A percentile compares a stretch with the other conserved stretches of the same genome.
Conservation (phyloP, 1,140 invertebrate species). For the Nephila pilipes region DNA sequence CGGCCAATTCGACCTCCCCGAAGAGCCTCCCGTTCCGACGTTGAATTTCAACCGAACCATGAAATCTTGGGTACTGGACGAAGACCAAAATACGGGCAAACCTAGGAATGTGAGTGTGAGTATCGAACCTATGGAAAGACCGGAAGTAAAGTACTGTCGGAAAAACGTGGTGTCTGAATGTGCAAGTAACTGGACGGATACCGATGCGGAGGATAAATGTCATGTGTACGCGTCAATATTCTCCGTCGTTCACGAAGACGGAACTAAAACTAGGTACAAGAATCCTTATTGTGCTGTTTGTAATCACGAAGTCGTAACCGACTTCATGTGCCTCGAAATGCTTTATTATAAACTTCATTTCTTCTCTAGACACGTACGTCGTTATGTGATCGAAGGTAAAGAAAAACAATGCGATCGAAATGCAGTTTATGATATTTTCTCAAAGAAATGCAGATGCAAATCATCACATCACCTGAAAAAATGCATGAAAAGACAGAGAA, state of each 20-base stretch:
- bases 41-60: neutral
- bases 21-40: neutral
- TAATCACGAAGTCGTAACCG: neutral
- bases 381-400: neutral
- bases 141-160: neutral
- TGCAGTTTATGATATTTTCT: neutral
- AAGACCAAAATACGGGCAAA: neutral
- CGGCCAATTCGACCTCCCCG: neutral
- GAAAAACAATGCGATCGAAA: neutral
- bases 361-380: no score
- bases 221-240: neutral
- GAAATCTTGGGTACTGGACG: neutral
- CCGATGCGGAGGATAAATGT: neutral
- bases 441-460: neutral
- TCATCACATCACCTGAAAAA: no score
- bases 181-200: neutral
- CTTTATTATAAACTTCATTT: neutral
- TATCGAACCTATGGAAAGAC: neutral
- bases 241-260: no score
- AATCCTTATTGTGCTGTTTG: conserved; percentile 42
- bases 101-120: neutral
- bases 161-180: neutral
- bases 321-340: neutral
- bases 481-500: neutral
- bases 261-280: no score